These are phyloP conservation scores for Drosophila obscura DNA, from an alignment of 1,140 invertebrate species.

Conservation along the genomic window DNA sequence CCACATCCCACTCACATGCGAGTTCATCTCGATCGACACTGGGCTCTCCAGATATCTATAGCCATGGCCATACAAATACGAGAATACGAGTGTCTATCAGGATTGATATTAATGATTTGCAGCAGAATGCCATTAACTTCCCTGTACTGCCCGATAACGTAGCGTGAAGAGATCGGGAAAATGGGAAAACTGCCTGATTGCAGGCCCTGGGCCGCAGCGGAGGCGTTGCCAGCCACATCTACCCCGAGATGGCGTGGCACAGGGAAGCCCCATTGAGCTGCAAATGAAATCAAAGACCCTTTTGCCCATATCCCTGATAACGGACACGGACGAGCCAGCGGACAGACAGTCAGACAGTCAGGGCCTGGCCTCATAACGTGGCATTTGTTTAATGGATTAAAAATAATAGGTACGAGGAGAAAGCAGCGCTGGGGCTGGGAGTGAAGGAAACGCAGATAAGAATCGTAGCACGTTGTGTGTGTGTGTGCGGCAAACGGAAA, in stretches of 20 bases:
- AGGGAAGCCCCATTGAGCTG: slow-evolving; percentile 46
- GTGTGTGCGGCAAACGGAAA: slow-evolving; percentile 7
- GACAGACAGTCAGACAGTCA: not conserved
- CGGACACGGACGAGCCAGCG: slow-evolving; percentile 38
- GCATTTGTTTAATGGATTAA: slow-evolving; percentile 82
- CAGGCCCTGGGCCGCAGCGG: slow-evolving; percentile 39
- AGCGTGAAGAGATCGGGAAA: slow-evolving; percentile 51
- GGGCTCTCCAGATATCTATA: not conserved
- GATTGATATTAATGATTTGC: slow-evolving; percentile 77
- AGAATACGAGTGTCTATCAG: slow-evolving; percentile 24
- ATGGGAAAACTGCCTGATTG: slow-evolving; percentile 51
- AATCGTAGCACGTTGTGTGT: slow-evolving; percentile 70
- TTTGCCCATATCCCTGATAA: slow-evolving; percentile 71
- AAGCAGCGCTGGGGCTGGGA: slow-evolving; percentile 1
- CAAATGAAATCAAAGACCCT: slow-evolving; percentile 68
- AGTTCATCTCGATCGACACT: slow-evolving; percentile 22
- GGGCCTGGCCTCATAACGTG: slow-evolving; percentile 54
- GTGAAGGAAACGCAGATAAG: slow-evolving; percentile 47
- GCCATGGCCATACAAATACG: too few relatives aligned
- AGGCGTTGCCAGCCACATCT: slow-evolving; percentile 69
- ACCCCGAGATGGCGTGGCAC: not conserved
- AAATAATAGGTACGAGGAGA: slow-evolving; percentile 66
- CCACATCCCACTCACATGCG: slow-evolving; percentile 11
- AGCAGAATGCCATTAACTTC: slow-evolving; percentile 58
- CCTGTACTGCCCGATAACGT: slow-evolving; percentile 64